phyloP scores from a whole-genome alignment of 2,888 invertebrate genomes.

The Pterostichus madidus region DNA sequence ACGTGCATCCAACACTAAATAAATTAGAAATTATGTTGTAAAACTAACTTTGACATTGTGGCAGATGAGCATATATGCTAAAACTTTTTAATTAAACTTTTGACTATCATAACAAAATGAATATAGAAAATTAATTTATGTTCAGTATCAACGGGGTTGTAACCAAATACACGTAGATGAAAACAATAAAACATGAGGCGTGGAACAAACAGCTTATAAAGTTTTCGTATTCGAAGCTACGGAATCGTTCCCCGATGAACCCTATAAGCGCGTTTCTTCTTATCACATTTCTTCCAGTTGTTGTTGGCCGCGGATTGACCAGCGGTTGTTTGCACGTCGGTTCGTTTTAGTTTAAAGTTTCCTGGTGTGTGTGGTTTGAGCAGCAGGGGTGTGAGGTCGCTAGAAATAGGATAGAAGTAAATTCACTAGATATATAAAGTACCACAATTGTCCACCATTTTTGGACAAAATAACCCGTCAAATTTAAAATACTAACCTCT shows the following conservation, averaged over 20 bases:
- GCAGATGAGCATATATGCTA: no score
- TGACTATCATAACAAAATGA: no score
- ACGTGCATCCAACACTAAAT: no score
- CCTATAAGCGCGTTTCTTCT: constrained; percentile 47
- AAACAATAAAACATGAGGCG: constrained; percentile 44
- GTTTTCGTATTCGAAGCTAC: constrained; percentile 50
- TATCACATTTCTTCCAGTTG: constrained; percentile 58
- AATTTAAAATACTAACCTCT: no score
- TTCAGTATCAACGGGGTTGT: no score
- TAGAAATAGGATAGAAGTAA: not conserved
- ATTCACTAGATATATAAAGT: no score
- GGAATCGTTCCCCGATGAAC: constrained; percentile 59
- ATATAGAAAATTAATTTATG: no score
- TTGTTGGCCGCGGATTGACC: constrained; percentile 35
- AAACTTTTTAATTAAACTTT: no score
- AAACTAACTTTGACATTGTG: no score
- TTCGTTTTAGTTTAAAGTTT: constrained; percentile 65
- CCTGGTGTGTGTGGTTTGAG: not conserved
- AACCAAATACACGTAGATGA: not conserved
- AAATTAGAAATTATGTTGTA: no score
- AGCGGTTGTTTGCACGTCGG: constrained; percentile 60
- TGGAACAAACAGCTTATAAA: constrained; percentile 57
- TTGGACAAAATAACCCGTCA: no score
- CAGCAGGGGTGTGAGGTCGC: not conserved
- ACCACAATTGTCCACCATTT: no score